These are phyloP conservation scores for Drosophila melanosoma DNA, from an alignment of 2,888 invertebrate genomes.

Conservation along the genomic window DNA sequence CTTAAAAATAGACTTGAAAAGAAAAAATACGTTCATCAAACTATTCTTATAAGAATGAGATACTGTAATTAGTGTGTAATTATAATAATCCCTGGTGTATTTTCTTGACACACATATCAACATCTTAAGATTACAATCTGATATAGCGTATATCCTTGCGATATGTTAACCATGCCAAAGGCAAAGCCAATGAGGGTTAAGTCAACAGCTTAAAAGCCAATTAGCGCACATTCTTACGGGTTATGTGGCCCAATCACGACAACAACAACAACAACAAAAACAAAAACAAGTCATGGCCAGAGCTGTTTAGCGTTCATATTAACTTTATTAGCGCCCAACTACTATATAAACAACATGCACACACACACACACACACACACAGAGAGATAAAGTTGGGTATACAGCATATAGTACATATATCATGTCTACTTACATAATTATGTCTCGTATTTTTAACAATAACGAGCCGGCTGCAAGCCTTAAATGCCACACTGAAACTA, in stretches of 20 bases:
- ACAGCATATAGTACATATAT: not conserved
- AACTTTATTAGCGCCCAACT: conserved; percentile 73
- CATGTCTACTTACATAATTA: conserved; percentile 55
- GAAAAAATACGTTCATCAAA: not conserved
- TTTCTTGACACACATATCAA: not conserved
- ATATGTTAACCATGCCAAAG: conserved; percentile 11
- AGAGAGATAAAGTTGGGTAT: not conserved
- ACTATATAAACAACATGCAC: conserved; percentile 45
- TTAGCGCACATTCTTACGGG: conserved; percentile 68
- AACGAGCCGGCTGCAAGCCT: conserved; percentile 46
- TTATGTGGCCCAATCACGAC: conserved; percentile 26
- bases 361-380: conserved; percentile 5
- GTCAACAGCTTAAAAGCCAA: conserved; percentile 78
- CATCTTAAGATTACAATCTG: conserved; percentile 5
- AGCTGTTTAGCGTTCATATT: conserved; percentile 67
- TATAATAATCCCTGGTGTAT: conserved; percentile 1
- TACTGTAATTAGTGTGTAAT: not conserved
- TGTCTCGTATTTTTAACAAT: conserved; percentile 67
- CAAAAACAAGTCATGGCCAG: conserved; percentile 66
- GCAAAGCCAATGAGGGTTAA: conserved; percentile 51
- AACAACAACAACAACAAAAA: conserved; percentile 25
- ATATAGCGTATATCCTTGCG: not conserved
- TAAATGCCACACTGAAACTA: conserved; percentile 65
- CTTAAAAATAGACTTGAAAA: not conserved
- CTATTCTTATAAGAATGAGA: not conserved